Evolutionary conservation across 2,888 invertebrate genomes (phyloP).

Genomic region (Eupithecia vulgata): DNA sequence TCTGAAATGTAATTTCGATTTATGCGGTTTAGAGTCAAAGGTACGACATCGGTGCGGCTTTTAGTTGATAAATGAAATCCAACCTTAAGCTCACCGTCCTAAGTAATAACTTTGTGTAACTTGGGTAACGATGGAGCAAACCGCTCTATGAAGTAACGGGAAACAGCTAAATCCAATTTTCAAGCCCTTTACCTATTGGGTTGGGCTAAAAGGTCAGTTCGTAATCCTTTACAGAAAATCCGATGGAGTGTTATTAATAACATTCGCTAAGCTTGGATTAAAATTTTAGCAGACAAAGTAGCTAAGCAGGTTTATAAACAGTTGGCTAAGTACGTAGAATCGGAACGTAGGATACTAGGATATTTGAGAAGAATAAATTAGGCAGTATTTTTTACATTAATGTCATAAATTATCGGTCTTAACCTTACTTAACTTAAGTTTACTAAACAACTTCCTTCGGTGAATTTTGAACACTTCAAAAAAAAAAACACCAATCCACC

Average conservation of each 20-base stretch:
- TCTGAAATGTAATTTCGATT: neutral
- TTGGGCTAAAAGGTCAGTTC: constrained; percentile 6
- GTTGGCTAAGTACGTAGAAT: neutral
- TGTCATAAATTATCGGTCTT: too few relatives aligned
- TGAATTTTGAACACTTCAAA: too few relatives aligned
- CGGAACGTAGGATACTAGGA: too few relatives aligned
- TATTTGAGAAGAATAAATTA: too few relatives aligned
- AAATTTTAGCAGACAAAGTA: neutral
- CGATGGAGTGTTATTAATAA: constrained; percentile 7
- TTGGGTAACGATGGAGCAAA: constrained; percentile 14
- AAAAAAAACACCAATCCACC: too few relatives aligned
- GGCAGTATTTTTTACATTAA: too few relatives aligned
- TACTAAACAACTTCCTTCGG: too few relatives aligned
- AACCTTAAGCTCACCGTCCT: constrained; percentile 9
- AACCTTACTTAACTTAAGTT: too few relatives aligned
- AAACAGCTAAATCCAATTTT: constrained; percentile 17
- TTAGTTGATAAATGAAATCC: neutral
- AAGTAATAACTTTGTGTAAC: constrained; percentile 29
- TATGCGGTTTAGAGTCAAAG: neutral
- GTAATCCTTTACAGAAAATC: neutral
- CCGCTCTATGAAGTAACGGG: constrained; percentile 8
- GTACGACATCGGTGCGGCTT: neutral
- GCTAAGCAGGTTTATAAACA: neutral
- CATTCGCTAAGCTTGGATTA: constrained; percentile 1
- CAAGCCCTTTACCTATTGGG: constrained; percentile 12